Evolutionary conservation across 2,113 vertebrate species (phyloP).

Genomic region (Misgurnus anguillicaudatus): DNA sequence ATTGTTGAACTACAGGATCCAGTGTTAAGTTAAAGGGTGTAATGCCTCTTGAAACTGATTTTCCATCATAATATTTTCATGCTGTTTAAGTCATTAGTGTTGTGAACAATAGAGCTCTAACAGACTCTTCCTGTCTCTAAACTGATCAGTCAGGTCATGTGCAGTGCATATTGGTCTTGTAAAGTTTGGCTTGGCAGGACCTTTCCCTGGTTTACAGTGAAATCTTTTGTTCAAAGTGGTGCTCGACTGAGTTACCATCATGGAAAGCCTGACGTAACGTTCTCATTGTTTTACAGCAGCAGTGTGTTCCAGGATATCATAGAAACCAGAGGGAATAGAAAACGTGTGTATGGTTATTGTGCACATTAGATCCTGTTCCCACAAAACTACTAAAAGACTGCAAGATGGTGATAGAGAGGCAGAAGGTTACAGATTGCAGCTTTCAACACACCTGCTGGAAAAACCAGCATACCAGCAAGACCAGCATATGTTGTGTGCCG

Average conservation of each 20-base stretch:
- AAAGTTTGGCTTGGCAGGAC: conserved; percentile 58
- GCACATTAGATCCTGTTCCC: no score
- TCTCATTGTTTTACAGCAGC: conserved; percentile 40
- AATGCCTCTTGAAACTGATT: neutral
- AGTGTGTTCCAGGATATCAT: conserved; percentile 5
- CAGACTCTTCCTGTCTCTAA: conserved; percentile 28
- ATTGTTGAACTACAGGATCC: neutral
- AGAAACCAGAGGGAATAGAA: neutral
- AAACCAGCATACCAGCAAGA: no score
- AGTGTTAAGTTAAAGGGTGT: no score
- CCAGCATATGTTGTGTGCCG: no score
- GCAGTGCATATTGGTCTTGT: conserved; percentile 30
- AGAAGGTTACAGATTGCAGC: no score
- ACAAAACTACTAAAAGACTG: no score
- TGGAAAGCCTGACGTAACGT: conserved; percentile 54
- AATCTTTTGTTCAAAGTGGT: conserved; percentile 63
- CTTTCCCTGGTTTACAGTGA: conserved; percentile 68
- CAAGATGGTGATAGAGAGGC: no score
- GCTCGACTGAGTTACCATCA: conserved; percentile 34
- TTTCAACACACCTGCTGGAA: no score
- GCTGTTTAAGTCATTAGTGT: conserved; percentile 33
- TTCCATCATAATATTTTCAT: conserved; percentile 47
- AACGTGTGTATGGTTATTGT: no score
- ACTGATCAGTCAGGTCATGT: neutral
- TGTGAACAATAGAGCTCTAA: conserved; percentile 38